Conservation (phyloP, 2,888 invertebrate species). For the Parnassius apollo region DNA sequence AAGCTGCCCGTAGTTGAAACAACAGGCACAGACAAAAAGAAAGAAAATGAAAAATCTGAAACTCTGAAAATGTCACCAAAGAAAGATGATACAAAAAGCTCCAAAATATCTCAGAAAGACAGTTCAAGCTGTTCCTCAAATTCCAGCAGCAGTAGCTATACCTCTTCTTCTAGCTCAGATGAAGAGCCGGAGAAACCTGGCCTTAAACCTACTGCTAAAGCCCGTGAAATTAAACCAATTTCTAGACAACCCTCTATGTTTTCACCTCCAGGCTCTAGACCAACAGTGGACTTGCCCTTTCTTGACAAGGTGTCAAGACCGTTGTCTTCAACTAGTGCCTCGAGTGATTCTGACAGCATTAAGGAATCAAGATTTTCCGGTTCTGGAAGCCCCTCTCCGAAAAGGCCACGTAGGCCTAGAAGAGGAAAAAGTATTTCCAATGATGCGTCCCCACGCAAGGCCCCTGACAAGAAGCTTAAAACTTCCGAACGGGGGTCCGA, state of each 20-base stretch:
- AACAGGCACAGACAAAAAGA: conserved; percentile 63
- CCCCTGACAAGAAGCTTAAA: conserved; percentile 91
- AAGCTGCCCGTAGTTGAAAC: conserved; percentile 67
- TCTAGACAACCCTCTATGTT: conserved; percentile 63
- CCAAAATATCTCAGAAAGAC: conserved; percentile 55
- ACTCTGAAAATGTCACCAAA: conserved; percentile 59
- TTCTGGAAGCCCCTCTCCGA: conserved; percentile 66
- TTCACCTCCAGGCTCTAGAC: conserved; percentile 72
- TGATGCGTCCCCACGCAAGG: conserved; percentile 79
- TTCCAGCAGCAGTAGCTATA: conserved; percentile 78
- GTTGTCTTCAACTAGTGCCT: conserved; percentile 82
- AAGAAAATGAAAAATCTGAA: conserved; percentile 58
- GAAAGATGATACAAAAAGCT: conserved; percentile 68
- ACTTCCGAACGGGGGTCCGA: conserved; percentile 90
- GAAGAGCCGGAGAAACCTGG: conserved; percentile 74
- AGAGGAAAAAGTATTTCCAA: conserved; percentile 63
- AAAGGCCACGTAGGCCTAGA: conserved; percentile 66
- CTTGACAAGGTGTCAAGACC: conserved; percentile 89
- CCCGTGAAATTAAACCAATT: conserved; percentile 67
- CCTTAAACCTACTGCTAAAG: conserved; percentile 66
- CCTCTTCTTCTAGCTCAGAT: conserved; percentile 81
- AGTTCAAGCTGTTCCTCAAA: conserved; percentile 78
- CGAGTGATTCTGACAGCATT: conserved; percentile 82
- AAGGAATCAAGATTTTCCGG: conserved; percentile 64
- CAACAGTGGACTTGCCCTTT: conserved; percentile 87